Evolutionary conservation across 1,140 invertebrate genomes (phyloP), one percentile per base, ranked within the genome.

Genomic region (Lasaia peninsularis): DNA sequence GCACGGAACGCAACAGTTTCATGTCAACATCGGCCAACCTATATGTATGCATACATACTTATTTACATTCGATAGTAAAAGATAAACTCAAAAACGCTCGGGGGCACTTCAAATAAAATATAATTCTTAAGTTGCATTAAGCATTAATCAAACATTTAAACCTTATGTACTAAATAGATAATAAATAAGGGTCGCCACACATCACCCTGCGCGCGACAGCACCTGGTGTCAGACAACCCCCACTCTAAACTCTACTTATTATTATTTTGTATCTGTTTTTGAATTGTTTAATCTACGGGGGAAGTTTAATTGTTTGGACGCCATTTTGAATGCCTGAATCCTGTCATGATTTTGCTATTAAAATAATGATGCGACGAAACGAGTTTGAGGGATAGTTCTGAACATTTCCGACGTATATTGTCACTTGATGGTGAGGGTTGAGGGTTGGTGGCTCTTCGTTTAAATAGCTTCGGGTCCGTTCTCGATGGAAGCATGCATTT

Each of bases 211-310:
- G 24, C 51, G 50, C 62, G 65, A 70, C 70, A 71, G 73, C 78
- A 84, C 83, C 83, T 81, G 80, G 80, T 71, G 62, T 59, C 58
- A 66, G 62, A 65, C 60, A 67, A 59, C 69, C 78, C 79, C 76
- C 67, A 73, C 71, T 71, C 64, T 70, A 55, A 64, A 71, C 52
- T 71, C 73, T 66, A 75, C 69, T 77, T 85, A 87, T 87, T 87
- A 87, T 87, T 87, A 87, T 79, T 85, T 83, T 85, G 80, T 87
- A 84, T 87, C 84, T 87, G 81, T 87, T 84, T 83, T 74, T 85
- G 80, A 85, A 80, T 83, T 73, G 71, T 61, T 71, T 73, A 74
- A 80, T 81, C 75, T 75, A 75, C 77, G 65, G 78, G 81, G 84
- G 74, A 77, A 71, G 62, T 78, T 80, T 83, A 85, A 87, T 87